Conservation (phyloP, 1,140 invertebrate species). For the Lucilia sericata region DNA sequence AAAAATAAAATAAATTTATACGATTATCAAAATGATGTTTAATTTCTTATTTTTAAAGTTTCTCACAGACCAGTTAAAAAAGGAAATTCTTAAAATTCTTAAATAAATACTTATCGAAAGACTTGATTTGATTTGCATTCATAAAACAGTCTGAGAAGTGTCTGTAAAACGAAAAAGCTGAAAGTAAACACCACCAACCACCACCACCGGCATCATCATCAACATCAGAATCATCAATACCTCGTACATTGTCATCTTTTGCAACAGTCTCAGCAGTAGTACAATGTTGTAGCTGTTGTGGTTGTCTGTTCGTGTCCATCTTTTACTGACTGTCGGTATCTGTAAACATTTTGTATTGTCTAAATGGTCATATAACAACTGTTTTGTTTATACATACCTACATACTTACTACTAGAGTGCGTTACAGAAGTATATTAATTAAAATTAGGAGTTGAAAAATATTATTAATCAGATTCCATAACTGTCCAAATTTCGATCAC, state of each 20-base stretch:
- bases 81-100: not conserved
- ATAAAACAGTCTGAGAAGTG: not conserved
- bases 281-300: not conserved
- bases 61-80: not conserved
- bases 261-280: not conserved
- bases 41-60: not conserved
- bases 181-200: not conserved
- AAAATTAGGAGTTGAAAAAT: no score
- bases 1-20: no score
- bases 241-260: not conserved
- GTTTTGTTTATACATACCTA: not conserved
- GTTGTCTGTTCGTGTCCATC: not conserved
- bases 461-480: no score
- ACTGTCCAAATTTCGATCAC: no score
- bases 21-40: not conserved
- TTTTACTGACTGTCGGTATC: not conserved
- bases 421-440: no score
- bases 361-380: not conserved
- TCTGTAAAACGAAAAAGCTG: not conserved
- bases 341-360: not conserved
- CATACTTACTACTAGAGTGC: no score
- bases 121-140: not conserved
- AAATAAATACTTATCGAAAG: constrained; percentile 3
- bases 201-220: not conserved
- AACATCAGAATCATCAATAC: not conserved